Base-by-base conservation (phyloP, 2,888 invertebrate species). In the Arge pagana region DNA sequence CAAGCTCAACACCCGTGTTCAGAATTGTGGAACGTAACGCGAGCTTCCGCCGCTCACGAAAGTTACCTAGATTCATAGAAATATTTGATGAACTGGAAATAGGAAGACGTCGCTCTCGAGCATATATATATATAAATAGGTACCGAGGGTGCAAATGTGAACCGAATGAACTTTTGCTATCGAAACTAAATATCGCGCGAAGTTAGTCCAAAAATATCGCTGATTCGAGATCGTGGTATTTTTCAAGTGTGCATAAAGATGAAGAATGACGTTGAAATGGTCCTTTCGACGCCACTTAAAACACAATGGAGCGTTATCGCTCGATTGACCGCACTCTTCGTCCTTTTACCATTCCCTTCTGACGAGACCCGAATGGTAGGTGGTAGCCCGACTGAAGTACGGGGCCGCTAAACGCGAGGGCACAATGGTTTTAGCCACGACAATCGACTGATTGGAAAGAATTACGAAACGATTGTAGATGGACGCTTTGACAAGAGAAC, bases 371-470 rank as follows among this genome's bases (percentile, higher is more conserved):
- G 3, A 2, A 6, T 16, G 36, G 15, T 5, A n/a, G 15, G 24
- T 10, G 26, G 40, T 3, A 10, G 24, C 24, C 43, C 26, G 35
- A 23, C 8, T 28, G 18, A 16, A 42, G 52, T 50, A 51, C 43
- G 24, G 26, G 53, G 41, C 43, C 55, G 53, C 57, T 48, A 48
- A 33, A 45, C 54, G 41, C 37, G 59, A 61, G 57, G 62, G 63
- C 63, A 71, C 72, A 72, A 72, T 72, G 70, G 71, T 68, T 69
- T 68, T 67, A 71, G 66, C 67, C 63, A 64, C 61, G 65, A 71
- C 67, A 67, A 68, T 73, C 65, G 66, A 62, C 67, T 72, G 73
- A 74, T 74, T 71, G 71, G 71, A 62, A 72, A 68, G 67, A 71
- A 72, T 71, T 68, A 68, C 66, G 60, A 54, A 61, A 57, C 69